Conservation (phyloP, 2,797 vertebrate genomes). For the Peromyscus eremicus region DNA sequence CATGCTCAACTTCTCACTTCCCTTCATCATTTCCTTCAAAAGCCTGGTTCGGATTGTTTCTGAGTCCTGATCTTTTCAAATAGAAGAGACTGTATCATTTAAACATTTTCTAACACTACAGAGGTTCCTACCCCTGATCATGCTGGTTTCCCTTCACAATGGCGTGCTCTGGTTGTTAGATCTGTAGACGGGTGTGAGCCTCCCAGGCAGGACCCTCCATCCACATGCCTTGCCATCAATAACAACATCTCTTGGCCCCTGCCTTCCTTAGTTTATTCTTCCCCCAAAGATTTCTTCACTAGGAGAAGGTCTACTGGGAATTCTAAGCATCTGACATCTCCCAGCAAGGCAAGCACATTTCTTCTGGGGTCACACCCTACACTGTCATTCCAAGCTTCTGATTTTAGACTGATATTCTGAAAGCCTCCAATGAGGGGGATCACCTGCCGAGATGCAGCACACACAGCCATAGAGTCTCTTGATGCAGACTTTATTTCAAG, state of each 20-base stretch:
- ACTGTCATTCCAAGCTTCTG: slow-evolving; percentile 51
- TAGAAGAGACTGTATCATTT: slow-evolving; percentile 37
- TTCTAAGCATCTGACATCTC: slow-evolving; percentile 59
- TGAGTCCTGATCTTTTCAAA: slow-evolving; percentile 42
- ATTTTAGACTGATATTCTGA: slow-evolving; percentile 72
- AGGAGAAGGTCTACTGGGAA: slow-evolving; percentile 33
- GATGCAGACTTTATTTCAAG: slow-evolving; percentile 76
- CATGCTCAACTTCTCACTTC: neutral
- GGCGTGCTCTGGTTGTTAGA: neutral
- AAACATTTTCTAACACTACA: slow-evolving; percentile 7
- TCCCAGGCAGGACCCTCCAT: neutral
- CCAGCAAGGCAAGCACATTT: slow-evolving; percentile 49
- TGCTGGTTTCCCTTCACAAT: neutral
- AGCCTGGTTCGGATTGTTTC: slow-evolving; percentile 61
- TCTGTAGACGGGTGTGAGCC: neutral
- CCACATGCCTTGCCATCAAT: neutral
- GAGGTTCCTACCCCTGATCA: slow-evolving; percentile 45
- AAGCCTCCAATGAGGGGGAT: slow-evolving; percentile 48
- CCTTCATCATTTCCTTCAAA: slow-evolving; percentile 55
- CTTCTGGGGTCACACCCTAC: neutral
- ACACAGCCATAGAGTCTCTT: slow-evolving; percentile 36
- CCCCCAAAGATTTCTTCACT: slow-evolving; percentile 41
- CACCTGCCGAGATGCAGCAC: neutral
- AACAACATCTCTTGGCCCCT: slow-evolving; percentile 29
- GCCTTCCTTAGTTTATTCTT: slow-evolving; percentile 10